Conservation (phyloP, 2,113 vertebrate species). For the Heterotis niloticus region DNA sequence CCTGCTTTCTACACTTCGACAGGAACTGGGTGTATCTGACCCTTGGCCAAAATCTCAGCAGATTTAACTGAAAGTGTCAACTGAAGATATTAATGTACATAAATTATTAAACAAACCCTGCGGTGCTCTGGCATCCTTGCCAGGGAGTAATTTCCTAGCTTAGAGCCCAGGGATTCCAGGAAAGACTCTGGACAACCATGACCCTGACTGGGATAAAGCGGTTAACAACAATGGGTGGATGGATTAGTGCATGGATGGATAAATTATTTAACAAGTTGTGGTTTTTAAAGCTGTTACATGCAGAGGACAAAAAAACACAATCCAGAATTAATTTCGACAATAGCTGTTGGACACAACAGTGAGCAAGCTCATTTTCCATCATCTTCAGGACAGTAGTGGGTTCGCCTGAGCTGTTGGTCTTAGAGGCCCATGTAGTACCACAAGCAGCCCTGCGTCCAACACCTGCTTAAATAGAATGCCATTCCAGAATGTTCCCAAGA, state of each 20-base stretch:
- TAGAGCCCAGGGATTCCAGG: background rate
- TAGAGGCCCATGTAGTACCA: background rate
- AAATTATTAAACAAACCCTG: background rate
- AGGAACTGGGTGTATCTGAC: background rate
- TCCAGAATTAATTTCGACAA: background rate
- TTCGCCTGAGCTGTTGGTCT: background rate
- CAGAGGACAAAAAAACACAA: background rate
- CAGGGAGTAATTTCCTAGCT: no score
- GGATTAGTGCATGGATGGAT: no score
- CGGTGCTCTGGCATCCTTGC: background rate
- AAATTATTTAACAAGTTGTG: no score
- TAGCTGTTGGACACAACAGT: background rate
- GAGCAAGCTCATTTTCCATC: no score
- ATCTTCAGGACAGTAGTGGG: background rate
- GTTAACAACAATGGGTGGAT: background rate
- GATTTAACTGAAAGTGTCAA: background rate
- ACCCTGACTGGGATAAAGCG: no score
- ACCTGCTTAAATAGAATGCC: background rate
- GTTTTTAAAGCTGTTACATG: background rate
- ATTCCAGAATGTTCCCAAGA: slow-evolving; percentile 1
- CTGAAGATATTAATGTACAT: background rate
- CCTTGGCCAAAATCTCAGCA: background rate
- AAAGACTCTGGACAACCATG: no score
- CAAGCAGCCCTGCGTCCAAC: background rate
- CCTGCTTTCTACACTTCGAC: background rate